Evolutionary conservation across 1,140 invertebrate genomes (phyloP).

Genomic region (Bombus turneri): DNA sequence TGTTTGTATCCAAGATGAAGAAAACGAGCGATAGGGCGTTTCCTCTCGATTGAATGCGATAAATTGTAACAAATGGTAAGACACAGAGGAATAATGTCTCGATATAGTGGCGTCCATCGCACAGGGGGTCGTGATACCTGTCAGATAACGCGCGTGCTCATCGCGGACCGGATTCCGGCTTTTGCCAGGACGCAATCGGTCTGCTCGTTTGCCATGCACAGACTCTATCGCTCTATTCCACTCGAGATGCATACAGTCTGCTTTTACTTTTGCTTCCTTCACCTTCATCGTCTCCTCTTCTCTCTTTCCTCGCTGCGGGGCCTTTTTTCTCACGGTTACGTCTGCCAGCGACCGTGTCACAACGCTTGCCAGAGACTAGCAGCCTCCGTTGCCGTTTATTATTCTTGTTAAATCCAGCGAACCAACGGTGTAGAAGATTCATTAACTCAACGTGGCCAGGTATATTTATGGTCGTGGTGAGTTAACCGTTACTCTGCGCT

Average conservation of each 20-base stretch:
- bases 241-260: constrained; percentile 19
- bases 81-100: not conserved
- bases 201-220: constrained; percentile 11
- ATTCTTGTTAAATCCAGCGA: not conserved
- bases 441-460: not conserved
- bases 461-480: no score
- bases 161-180: constrained; percentile 28
- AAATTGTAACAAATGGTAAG: constrained; percentile 10
- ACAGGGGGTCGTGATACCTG: not conserved
- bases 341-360: not conserved
- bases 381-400: not conserved
- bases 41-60: not conserved
- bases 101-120: no score
- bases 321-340: constrained; percentile 28
- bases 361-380: not conserved
- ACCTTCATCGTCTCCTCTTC: constrained; percentile 12
- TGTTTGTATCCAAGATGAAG: no score
- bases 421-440: not conserved
- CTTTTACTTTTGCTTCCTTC: constrained; percentile 49
- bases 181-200: constrained; percentile 22
- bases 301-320: not conserved
- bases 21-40: not conserved
- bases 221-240: constrained; percentile 29
- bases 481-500: no score
- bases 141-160: constrained; percentile 32